Conservation (phyloP, 2,113 vertebrate genomes). For the Varanus salvator region DNA sequence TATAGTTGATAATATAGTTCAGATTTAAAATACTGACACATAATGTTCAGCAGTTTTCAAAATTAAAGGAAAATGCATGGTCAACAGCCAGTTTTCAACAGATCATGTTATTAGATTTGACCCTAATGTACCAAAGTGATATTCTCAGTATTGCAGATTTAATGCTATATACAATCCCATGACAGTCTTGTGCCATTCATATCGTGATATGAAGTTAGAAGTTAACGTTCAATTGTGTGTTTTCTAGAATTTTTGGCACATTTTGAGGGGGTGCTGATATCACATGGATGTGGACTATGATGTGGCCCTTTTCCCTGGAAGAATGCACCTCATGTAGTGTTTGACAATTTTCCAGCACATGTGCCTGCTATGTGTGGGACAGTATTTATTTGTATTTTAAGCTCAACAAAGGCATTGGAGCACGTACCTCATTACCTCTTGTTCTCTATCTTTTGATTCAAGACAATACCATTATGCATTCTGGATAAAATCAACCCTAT, state of each 20-base stretch:
- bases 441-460: not conserved
- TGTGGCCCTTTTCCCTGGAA: not conserved
- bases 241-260: rapidly evolving
- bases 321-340: not conserved
- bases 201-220: too few relatives aligned
- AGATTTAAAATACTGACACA: constrained; percentile 19
- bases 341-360: not conserved
- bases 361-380: too few relatives aligned
- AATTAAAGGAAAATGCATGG: constrained; percentile 24
- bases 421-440: not conserved
- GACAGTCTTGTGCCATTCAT: not conserved
- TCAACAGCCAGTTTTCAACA: constrained; percentile 32
- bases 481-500: not conserved
- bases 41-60: constrained; percentile 49
- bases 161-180: not conserved
- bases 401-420: not conserved
- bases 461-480: not conserved
- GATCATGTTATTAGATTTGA: not conserved
- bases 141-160: not conserved
- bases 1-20: constrained; percentile 9
- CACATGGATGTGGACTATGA: not conserved
- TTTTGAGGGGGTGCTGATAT: not conserved
- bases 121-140: not conserved
- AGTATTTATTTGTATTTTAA: not conserved
- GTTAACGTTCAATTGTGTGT: too few relatives aligned